A percentile compares a stretch with the other conserved stretches of the same genome.
Conservation (phyloP, 2,888 invertebrate genomes). For the Drosophila aldrichi region DNA sequence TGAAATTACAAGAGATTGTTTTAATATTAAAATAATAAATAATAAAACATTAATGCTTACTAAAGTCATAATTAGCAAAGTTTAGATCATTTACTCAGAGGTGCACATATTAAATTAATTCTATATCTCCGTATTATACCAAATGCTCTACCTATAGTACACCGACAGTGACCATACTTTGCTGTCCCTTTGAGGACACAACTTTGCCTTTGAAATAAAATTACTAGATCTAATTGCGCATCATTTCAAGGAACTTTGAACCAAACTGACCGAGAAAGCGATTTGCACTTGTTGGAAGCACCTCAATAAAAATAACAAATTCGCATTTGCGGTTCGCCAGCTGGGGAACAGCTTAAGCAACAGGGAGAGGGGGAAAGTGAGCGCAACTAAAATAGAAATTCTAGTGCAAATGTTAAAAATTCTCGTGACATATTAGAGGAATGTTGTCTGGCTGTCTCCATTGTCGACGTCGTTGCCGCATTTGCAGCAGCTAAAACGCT, state of each 20-base stretch:
- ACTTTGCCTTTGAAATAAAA: background rate
- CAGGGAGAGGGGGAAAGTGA: background rate
- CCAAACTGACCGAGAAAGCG: slow-evolving; percentile 27
- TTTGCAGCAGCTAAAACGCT: slow-evolving; percentile 30
- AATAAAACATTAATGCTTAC: background rate
- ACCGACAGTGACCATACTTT: no score
- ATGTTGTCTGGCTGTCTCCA: slow-evolving; percentile 53
- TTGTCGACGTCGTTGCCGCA: slow-evolving; percentile 22
- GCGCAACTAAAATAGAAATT: slow-evolving; percentile 65
- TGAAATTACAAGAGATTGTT: background rate
- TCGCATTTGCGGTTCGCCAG: slow-evolving; percentile 8
- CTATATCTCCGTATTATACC: no score
- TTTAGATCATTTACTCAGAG: background rate
- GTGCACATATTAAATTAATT: no score
- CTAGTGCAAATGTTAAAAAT: slow-evolving; percentile 70
- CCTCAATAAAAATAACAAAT: slow-evolving; percentile 15
- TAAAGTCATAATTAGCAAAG: background rate
- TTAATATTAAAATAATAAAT: background rate
- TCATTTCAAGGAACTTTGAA: slow-evolving; percentile 23
- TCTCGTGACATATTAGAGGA: slow-evolving; percentile 68
- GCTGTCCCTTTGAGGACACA: background rate
- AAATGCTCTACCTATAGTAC: no score
- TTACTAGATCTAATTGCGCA: slow-evolving; percentile 15
- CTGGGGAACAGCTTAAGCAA: slow-evolving; percentile 2
- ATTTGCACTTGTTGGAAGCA: slow-evolving; percentile 39